A percentile compares a stretch with the other conserved stretches of the same genome.
phyloP scores from a whole-genome alignment of 2,888 invertebrate species.

The Spisula subtruncata region DNA sequence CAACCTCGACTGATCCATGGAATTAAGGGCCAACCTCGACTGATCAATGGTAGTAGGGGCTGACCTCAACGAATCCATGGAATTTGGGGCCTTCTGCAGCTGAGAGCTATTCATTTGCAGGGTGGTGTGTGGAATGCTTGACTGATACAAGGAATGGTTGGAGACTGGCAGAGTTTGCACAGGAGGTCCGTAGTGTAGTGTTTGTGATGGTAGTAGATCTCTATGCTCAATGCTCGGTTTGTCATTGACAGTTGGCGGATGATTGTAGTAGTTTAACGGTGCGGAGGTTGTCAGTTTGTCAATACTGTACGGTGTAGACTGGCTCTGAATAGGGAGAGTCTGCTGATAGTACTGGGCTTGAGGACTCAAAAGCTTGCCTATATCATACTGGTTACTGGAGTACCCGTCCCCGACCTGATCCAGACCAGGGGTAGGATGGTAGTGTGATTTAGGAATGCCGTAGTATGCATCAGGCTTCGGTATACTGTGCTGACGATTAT shows the following conservation, averaged over 20 bases:
- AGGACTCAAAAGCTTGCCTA: conserved; percentile 48
- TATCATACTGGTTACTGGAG: conserved; percentile 45
- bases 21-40: too few species aligned
- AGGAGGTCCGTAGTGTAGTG: conserved; percentile 61
- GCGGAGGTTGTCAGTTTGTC: conserved; percentile 39
- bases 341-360: conserved; percentile 49
- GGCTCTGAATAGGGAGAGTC: conserved; percentile 9
- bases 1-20: too few species aligned
- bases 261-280: conserved; percentile 45
- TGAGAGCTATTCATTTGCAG: conserved; percentile 28
- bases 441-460: conserved; percentile 54
- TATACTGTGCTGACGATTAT: conserved; percentile 43
- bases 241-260: conserved; percentile 27
- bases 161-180: conserved; percentile 10
- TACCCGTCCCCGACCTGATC: conserved; percentile 47
- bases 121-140: conserved; percentile 47
- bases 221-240: conserved; percentile 33
- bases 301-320: conserved; percentile 28
- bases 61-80: too few species aligned
- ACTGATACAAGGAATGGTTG: conserved; percentile 59
- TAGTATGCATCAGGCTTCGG: conserved; percentile 60
- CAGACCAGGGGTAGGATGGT: conserved; percentile 29
- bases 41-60: conserved; percentile 34
- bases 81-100: conserved; percentile 8
- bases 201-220: conserved; percentile 47